Base-by-base conservation (phyloP, 2,113 vertebrate species). In the Poecile atricapillus region DNA sequence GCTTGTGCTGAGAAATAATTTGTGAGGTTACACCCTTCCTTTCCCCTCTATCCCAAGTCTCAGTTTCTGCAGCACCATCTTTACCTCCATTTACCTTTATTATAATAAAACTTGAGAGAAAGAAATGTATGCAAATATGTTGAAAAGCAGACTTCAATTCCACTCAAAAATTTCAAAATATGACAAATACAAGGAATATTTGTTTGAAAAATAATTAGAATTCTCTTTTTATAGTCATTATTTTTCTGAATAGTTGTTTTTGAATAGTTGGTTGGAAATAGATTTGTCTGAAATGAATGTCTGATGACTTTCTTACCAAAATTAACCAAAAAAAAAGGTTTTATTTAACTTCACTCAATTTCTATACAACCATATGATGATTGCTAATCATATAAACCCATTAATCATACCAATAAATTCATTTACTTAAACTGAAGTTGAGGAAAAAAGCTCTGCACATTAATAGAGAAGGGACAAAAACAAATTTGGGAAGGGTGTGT, bases 401-500 rank as follows among this genome's bases (percentile, higher is more conserved):
- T 39, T 39, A 39, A 39, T 39, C 39, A 39, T 39, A 39, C 39
- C 39, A 39, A 39, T 39, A 39, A 39, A 39, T 39, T 47, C 8
- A 43, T 80, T 8, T 67, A 9, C 73, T 6, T 56, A 82, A 63
- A 79, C 15, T 39, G 9, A 73, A 83, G 6, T 21, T 74, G 16
- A 62, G 46, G 41, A 73, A 14, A 63, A 43, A 87, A 49, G 37
- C 9, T 49, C 31, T 60, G 10, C 22, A 43, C 10, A 30, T 15
- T 39, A 79, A 70, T 10, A 35, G 15, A 62, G 55, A 68, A 76
- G 15, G 19, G 35, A 68, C 9, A 47, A 67, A 78, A 84, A 25
- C 0, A 47, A 44, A 64, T 14, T n/a, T 4, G 2, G 8, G 39
- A 33, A 16, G 6, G 2, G 2, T 1, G 1, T 2, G 13, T 55